Percentiles rank a stretch among this genome's conserved stretches.
Evolutionary conservation across 1,140 invertebrate species (phyloP).

Genomic region (Capitella teleta): DNA sequence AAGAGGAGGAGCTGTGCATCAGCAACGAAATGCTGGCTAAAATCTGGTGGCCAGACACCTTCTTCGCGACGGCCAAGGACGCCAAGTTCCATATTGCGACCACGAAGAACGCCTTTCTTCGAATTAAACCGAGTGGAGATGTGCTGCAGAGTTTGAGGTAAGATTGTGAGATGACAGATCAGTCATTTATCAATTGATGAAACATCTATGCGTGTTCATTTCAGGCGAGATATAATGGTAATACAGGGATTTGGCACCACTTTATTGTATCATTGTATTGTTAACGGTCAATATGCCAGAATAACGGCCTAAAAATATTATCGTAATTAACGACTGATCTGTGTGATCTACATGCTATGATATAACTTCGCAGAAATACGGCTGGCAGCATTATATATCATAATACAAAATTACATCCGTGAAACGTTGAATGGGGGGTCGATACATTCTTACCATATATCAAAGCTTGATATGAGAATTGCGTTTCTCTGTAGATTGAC

Average conservation of each 20-base stretch:
- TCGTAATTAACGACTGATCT: background rate
- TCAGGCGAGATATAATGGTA: too few relatives aligned
- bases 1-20: slow-evolving; percentile 42
- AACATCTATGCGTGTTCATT: too few relatives aligned
- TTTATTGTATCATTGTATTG: too few relatives aligned
- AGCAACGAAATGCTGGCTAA: slow-evolving; percentile 89
- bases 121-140: slow-evolving; percentile 44
- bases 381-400: background rate
- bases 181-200: too few relatives aligned
- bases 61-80: slow-evolving; percentile 81
- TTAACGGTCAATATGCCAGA: too few relatives aligned
- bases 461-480: too few relatives aligned
- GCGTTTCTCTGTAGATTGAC: slow-evolving; percentile 38
- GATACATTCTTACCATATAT: too few relatives aligned
- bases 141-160: slow-evolving; percentile 36
- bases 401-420: background rate
- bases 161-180: background rate
- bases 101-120: slow-evolving; percentile 56
- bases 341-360: background rate
- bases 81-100: slow-evolving; percentile 96
- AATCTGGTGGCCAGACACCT: slow-evolving; percentile 94
- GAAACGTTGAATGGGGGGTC: background rate
- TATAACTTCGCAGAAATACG: background rate
- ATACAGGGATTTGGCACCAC: too few relatives aligned
- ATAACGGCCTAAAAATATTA: too few relatives aligned